phyloP scores from a whole-genome alignment of 35 echinoderm and acorn worm genomes.

The Ophioderma brevispina region DNA sequence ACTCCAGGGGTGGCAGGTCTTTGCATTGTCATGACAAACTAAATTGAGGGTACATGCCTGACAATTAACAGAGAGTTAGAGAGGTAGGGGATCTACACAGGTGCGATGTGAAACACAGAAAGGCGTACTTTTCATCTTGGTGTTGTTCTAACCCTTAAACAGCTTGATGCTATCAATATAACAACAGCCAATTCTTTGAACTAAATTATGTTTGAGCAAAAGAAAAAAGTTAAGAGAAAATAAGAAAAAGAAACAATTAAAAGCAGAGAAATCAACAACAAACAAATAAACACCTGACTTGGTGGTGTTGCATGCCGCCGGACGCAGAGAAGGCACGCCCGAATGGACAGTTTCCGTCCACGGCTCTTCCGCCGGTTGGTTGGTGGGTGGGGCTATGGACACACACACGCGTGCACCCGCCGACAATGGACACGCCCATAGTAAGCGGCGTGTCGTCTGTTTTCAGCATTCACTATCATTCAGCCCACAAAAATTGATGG shows the following conservation, averaged over 20 bases:
- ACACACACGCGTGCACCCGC: slow-evolving; percentile 90
- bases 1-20: background rate
- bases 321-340: slow-evolving; percentile 98
- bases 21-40: background rate
- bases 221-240: background rate
- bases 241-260: background rate
- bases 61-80: background rate
- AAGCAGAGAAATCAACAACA: slow-evolving; percentile 18
- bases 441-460: slow-evolving; percentile 88
- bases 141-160: background rate
- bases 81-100: background rate
- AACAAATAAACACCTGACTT: slow-evolving; percentile 83
- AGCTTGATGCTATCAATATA: background rate
- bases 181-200: background rate
- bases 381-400: slow-evolving; percentile 89
- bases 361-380: slow-evolving; percentile 76
- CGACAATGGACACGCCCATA: slow-evolving; percentile 82
- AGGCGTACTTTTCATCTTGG: background rate
- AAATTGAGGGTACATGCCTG: background rate
- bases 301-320: slow-evolving; percentile 74
- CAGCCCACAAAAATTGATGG: slow-evolving; percentile 16
- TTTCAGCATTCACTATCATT: too few species aligned
- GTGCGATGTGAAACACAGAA: background rate
- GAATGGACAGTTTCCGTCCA: slow-evolving; percentile 89
- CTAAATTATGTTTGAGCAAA: background rate